Conservation (phyloP, 1,140 invertebrate species). For the Leguminivora glycinivorella region DNA sequence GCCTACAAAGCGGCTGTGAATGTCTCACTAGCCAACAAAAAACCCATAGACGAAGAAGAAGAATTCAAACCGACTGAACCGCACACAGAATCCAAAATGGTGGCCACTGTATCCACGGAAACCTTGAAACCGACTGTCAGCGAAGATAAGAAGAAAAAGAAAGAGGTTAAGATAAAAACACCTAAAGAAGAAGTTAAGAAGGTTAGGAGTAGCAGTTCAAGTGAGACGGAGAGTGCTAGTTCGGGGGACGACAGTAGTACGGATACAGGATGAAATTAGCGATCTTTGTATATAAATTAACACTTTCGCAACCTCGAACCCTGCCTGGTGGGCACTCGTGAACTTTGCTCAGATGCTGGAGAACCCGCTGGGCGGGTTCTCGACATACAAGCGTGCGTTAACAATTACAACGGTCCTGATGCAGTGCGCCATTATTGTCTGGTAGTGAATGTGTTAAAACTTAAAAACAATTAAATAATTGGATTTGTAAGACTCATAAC, state of each 20-base stretch:
- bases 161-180: slow-evolving; percentile 36
- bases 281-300: neutral
- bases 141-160: slow-evolving; percentile 58
- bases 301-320: too few relatives aligned
- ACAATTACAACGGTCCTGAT: too few relatives aligned
- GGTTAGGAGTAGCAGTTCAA: slow-evolving; percentile 62
- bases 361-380: too few relatives aligned
- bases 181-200: slow-evolving; percentile 41
- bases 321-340: too few relatives aligned
- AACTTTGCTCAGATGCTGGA: too few relatives aligned
- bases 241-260: slow-evolving; percentile 70
- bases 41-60: slow-evolving; percentile 79
- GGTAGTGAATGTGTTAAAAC: too few relatives aligned
- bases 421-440: too few relatives aligned
- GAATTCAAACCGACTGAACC: slow-evolving; percentile 46
- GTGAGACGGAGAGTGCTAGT: slow-evolving; percentile 69
- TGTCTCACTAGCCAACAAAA: slow-evolving; percentile 80
- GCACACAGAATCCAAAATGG: slow-evolving; percentile 67
- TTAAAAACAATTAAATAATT: too few relatives aligned
- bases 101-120: slow-evolving; percentile 75
- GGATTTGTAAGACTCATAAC: too few relatives aligned
- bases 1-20: slow-evolving; percentile 86
- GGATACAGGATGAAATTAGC: slow-evolving; percentile 59
- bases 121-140: slow-evolving; percentile 70
- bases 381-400: too few relatives aligned